phyloP scores from a whole-genome alignment of 1,140 invertebrate genomes.

The Atta colombica region DNA sequence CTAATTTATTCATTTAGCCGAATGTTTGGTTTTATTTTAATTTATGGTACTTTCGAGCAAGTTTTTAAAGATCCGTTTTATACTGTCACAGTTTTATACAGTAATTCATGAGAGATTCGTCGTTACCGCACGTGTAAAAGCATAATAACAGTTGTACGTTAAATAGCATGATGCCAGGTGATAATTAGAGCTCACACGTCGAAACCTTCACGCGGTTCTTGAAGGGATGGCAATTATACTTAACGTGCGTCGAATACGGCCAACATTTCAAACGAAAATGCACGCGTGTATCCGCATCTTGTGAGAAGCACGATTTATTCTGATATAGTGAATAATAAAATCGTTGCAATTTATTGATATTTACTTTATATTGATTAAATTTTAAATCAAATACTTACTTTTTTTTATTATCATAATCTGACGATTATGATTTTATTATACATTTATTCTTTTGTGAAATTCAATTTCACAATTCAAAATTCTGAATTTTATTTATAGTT shows the following conservation, averaged over 20 bases:
- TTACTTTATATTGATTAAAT: neutral
- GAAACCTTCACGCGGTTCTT: constrained; percentile 43
- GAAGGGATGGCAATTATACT: constrained; percentile 51
- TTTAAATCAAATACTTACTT: neutral
- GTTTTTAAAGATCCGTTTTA: neutral
- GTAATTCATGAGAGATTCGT: constrained; percentile 41
- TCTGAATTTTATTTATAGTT: neutral
- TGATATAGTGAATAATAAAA: neutral
- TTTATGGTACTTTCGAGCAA: neutral
- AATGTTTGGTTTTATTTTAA: constrained; percentile 20
- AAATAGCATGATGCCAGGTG: constrained; percentile 50
- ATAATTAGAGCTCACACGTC: constrained; percentile 59
- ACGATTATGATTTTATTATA: neutral
- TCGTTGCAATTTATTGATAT: neutral
- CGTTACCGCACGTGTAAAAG: constrained; percentile 30
- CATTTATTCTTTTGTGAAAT: neutral
- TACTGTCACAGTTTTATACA: neutral
- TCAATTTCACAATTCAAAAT: neutral
- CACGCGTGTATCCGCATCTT: no score
- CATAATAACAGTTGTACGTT: constrained; percentile 51
- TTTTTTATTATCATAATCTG: neutral
- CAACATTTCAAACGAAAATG: constrained; percentile 17
- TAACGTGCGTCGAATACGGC: constrained; percentile 38
- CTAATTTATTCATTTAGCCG: constrained; percentile 14
- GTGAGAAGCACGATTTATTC: neutral